Base-by-base conservation (phyloP, 2,888 invertebrate genomes). In the Xiphydria camelus region DNA sequence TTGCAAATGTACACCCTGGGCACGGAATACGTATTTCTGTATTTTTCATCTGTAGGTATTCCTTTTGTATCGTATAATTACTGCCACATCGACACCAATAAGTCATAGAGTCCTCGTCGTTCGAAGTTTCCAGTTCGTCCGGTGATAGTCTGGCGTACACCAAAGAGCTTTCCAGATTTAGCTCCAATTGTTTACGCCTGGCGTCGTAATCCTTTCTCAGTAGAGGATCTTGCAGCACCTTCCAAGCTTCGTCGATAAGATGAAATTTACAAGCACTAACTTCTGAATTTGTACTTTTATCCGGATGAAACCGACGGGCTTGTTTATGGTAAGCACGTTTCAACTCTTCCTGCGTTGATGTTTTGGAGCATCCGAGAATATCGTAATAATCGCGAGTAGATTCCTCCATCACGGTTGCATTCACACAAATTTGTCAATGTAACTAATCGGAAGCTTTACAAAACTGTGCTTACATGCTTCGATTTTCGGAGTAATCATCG, bases 41-140 rank as follows among this genome's bases (percentile, higher is more conserved):
- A 46, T 70, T 57, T 20, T 62, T 64, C 40, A 73, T 64, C 18
- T 58, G 38, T 38, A 78, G 49, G 46, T 77, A 72, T 17, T 66
- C 59, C 54, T 64, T 66, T 33, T 78, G 62, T 20, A 85, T 73
- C 21, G 74, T 59, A 70, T 86, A 85, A 37, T 73, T 66, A 23
- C 85, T 84, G 56, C 89, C 88, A 76, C 89, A 89, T 63, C 89
- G 80, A 68, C 89, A 89, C 7, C 75, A 77, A 69, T 84, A 87
- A 21, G 76, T 72, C 4, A 66, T 50, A 29, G 72, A 61, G 43
- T 75, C 66, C 34, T 77, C 70, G 29, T 70, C 64, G 23, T 66
- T 57, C 41, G 77, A 64, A 49, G 68, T 73, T 21, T 75, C 64
- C 71, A 86, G 77, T 12, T 84, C 80, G 0, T 70, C 59, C 39